Evolutionary conservation across 2,113 vertebrate species (phyloP).

Genomic region (Oostethus manadensis): DNA sequence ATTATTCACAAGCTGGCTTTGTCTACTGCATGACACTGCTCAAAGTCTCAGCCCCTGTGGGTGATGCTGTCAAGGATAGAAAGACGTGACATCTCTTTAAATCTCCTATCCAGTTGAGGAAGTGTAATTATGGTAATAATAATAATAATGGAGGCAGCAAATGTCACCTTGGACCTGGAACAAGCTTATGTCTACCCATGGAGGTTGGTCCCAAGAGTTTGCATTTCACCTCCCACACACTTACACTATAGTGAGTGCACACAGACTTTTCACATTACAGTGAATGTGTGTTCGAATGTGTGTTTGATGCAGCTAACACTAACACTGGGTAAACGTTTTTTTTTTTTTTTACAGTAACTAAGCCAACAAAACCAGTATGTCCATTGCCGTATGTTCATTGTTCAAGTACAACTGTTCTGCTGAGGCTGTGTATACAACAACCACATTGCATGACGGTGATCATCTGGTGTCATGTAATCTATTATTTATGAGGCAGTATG

Average conservation of each 20-base stretch:
- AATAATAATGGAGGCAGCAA: conserved; percentile 55
- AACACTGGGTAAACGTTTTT: no score
- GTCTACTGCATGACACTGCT: conserved; percentile 11
- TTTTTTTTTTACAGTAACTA: no score
- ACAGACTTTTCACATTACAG: not conserved
- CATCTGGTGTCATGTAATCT: conserved; percentile 11
- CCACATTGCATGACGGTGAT: conserved; percentile 13
- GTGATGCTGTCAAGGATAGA: conserved; percentile 47
- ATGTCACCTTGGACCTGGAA: conserved; percentile 57
- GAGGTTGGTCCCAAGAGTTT: conserved; percentile 24
- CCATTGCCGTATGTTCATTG: not conserved
- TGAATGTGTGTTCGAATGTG: no score
- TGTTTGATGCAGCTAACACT: no score
- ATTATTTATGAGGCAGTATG: conserved; percentile 1
- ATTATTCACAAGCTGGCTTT: conserved; percentile 23
- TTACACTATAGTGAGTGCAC: conserved; percentile 15
- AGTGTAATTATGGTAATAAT: conserved; percentile 46
- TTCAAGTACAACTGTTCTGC: not conserved
- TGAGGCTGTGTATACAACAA: not conserved
- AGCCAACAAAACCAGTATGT: no score
- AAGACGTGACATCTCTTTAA: conserved; percentile 54
- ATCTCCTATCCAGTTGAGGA: conserved; percentile 52
- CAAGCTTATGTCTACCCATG: conserved; percentile 24
- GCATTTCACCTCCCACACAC: conserved; percentile 29
- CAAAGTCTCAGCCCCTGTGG: conserved; percentile 13